Evolutionary conservation across 2,888 invertebrate species (phyloP).

Genomic region (Dicyrtomina minuta): DNA sequence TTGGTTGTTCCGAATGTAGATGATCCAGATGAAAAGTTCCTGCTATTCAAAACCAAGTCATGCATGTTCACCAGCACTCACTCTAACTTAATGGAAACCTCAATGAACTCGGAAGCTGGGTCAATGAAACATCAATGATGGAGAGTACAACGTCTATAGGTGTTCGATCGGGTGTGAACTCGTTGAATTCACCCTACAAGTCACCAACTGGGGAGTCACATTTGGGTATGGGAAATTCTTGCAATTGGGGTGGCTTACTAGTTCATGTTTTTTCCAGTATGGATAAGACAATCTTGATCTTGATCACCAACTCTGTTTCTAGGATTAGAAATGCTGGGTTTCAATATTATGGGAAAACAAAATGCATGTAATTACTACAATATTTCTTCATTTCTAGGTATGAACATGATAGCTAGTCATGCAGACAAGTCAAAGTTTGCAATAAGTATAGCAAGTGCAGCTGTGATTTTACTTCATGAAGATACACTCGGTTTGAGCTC

Average conservation of each 20-base stretch:
- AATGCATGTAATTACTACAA: no score
- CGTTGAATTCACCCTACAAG: conserved; percentile 6
- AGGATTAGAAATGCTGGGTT: no score
- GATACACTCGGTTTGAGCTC: conserved; percentile 57
- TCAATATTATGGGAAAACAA: no score
- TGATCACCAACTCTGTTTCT: no score
- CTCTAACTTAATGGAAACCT: conserved; percentile 69
- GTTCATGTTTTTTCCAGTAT: no score
- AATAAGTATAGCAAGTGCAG: conserved; percentile 71
- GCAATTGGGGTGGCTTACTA: no score
- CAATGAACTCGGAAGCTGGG: conserved; percentile 64
- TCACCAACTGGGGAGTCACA: conserved; percentile 15
- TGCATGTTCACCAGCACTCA: conserved; percentile 61
- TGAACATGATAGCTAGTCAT: no score
- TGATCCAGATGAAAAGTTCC: conserved; percentile 68
- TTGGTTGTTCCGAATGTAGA: conserved; percentile 59
- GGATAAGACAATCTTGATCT: no score
- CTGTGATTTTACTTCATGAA: conserved; percentile 78
- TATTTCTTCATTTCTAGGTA: no score
- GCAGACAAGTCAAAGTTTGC: conserved; percentile 69
- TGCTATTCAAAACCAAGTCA: conserved; percentile 61
- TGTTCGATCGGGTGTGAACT: conserved; percentile 8
- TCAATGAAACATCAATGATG: conserved; percentile 48
- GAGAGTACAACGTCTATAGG: conserved; percentile 44
- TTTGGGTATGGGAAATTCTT: no score